These are phyloP conservation scores for Andricus grossulariae DNA, from an alignment of 1,140 invertebrate genomes.

Conservation along the genomic window DNA sequence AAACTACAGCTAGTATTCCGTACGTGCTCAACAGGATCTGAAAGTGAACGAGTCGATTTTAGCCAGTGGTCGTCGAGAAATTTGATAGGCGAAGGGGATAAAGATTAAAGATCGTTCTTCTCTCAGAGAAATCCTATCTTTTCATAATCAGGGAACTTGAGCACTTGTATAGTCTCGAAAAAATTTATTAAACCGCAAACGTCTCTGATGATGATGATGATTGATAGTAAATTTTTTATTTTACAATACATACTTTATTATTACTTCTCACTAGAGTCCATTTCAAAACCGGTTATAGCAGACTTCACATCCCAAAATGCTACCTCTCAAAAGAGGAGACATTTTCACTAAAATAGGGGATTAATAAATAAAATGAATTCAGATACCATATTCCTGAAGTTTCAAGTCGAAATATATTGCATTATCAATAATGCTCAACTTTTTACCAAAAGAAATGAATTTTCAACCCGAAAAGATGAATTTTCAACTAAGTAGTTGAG, in stretches of 20 bases:
- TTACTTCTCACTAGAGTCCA: too few relatives aligned
- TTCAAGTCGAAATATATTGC: too few relatives aligned
- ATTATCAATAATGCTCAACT: too few relatives aligned
- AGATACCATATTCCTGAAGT: too few relatives aligned
- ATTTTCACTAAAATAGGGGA: too few relatives aligned
- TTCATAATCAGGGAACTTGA: conserved; percentile 22
- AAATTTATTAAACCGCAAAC: neutral
- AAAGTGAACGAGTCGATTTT: conserved; percentile 56
- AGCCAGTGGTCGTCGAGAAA: conserved; percentile 39
- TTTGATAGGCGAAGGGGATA: conserved; percentile 34
- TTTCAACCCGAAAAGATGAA: too few relatives aligned
- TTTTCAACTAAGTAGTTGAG: too few relatives aligned
- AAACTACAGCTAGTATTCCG: conserved; percentile 1
- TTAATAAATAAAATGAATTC: too few relatives aligned
- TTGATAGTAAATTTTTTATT: neutral
- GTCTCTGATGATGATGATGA: neutral
- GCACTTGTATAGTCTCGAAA: neutral
- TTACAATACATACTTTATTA: neutral
- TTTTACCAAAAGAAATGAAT: too few relatives aligned
- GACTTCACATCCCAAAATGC: too few relatives aligned
- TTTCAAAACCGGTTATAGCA: too few relatives aligned
- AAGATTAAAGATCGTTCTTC: conserved; percentile 16
- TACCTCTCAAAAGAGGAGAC: too few relatives aligned
- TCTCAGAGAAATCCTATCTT: conserved; percentile 15
- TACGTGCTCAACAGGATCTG: conserved; percentile 52